A percentile compares a stretch with the other conserved stretches of the same genome.
These are phyloP conservation scores for Trichogramma evanescens DNA, from an alignment of 2,888 invertebrate species.

Conservation along the genomic window DNA sequence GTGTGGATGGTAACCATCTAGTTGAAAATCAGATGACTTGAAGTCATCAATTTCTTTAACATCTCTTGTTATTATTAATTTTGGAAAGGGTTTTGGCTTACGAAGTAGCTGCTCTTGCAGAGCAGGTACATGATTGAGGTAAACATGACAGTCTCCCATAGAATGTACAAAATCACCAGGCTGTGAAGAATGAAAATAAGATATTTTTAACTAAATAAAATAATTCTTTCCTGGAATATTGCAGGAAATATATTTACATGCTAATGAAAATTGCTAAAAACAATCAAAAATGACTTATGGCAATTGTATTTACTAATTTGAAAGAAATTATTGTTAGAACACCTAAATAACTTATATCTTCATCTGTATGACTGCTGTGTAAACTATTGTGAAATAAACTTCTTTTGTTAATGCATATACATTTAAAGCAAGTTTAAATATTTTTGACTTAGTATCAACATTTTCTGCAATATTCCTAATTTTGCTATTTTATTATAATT, in stretches of 20 bases:
- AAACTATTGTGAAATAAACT: too few relatives aligned
- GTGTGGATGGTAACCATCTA: conserved; percentile 79
- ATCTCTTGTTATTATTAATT: conserved; percentile 65
- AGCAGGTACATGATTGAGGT: conserved; percentile 80
- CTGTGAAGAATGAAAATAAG: conserved; percentile 45
- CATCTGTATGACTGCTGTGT: too few relatives aligned
- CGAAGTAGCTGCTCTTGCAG: conserved; percentile 74
- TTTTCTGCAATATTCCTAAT: conserved; percentile 11
- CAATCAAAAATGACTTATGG: neutral
- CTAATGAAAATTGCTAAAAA: neutral
- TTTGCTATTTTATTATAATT: neutral
- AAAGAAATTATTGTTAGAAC: neutral
- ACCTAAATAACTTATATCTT: neutral
- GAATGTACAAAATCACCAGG: conserved; percentile 92
- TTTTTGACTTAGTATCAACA: neutral
- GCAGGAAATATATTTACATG: conserved; percentile 4
- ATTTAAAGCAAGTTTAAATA: neutral
- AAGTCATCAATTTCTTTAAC: conserved; percentile 82
- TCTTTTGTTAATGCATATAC: conserved; percentile 1
- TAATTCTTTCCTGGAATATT: conserved; percentile 6
- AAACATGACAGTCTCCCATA: conserved; percentile 92
- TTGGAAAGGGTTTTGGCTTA: conserved; percentile 75
- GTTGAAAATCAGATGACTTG: conserved; percentile 74
- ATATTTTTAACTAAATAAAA: conserved; percentile 1
- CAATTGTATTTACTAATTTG: neutral